Evolutionary conservation across 2,888 invertebrate genomes (phyloP).

Genomic region (Melikaiella ostensackeni): DNA sequence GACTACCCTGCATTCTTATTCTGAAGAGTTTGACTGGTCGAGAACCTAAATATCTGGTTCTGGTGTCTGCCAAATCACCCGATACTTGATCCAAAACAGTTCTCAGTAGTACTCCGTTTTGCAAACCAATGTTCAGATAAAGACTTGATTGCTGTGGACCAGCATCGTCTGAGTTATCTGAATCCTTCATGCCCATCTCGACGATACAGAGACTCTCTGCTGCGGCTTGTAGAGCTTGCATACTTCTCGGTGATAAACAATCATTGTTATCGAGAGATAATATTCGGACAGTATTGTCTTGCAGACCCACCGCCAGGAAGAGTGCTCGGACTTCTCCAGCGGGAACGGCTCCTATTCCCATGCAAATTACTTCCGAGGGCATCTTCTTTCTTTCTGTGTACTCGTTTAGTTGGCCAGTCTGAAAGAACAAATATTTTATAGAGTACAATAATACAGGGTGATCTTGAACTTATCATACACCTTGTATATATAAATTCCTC

Average conservation of each 20-base stretch:
- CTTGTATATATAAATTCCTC: no score
- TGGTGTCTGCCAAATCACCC: slow-evolving; percentile 97
- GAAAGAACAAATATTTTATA: slow-evolving; percentile 66
- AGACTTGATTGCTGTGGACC: slow-evolving; percentile 85
- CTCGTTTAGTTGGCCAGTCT: slow-evolving; percentile 99
- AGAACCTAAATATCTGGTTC: slow-evolving; percentile 97
- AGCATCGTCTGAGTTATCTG: slow-evolving; percentile 79
- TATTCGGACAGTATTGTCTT: slow-evolving; percentile 97
- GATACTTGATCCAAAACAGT: slow-evolving; percentile 97
- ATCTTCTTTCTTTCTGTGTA: slow-evolving; percentile 98
- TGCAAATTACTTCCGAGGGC: slow-evolving; percentile 98
- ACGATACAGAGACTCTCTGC: slow-evolving; percentile 98
- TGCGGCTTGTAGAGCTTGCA: slow-evolving; percentile 97
- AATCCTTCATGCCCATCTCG: slow-evolving; percentile 89
- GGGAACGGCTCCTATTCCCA: slow-evolving; percentile 97
- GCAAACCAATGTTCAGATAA: slow-evolving; percentile 96
- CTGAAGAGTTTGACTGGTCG: slow-evolving; percentile 97
- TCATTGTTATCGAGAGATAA: slow-evolving; percentile 98
- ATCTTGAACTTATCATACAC: no score
- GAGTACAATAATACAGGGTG: not conserved
- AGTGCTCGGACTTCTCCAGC: slow-evolving; percentile 96
- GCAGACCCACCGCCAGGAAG: slow-evolving; percentile 96
- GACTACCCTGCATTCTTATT: slow-evolving; percentile 96
- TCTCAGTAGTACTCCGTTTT: slow-evolving; percentile 95
- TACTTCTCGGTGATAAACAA: slow-evolving; percentile 95